Evolutionary conservation across 2,113 vertebrate species (phyloP).

Genomic region (Malurus melanocephalus): DNA sequence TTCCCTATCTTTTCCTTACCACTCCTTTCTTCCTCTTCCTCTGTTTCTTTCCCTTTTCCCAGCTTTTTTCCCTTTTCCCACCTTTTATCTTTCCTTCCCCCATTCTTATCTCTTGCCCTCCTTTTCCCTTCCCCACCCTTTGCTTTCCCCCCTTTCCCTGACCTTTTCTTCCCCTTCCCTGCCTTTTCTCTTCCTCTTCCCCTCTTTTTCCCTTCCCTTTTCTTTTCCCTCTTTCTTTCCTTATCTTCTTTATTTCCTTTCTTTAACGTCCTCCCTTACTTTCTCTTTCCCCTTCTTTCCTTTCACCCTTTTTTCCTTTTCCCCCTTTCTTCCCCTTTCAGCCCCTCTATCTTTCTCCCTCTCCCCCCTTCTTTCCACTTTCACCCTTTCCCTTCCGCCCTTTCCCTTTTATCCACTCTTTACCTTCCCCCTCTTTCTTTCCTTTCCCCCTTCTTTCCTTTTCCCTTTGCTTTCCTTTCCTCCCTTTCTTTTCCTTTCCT

Average conservation of each 20-base stretch:
- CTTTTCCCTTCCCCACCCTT: too few species aligned
- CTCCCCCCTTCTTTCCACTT: background rate
- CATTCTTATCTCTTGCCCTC: too few species aligned
- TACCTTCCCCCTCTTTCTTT: background rate
- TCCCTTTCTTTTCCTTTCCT: background rate
- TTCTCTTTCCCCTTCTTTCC: background rate
- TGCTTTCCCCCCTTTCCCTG: background rate
- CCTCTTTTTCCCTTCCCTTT: background rate
- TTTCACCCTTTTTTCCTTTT: background rate
- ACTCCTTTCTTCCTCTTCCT: background rate
- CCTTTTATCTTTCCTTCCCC: background rate
- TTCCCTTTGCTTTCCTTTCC: too few species aligned
- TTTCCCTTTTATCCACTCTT: too few species aligned
- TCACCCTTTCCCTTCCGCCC: too few species aligned
- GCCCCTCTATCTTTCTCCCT: background rate
- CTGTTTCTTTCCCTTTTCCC: background rate
- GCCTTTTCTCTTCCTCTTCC: background rate
- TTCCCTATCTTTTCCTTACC: fast-evolving
- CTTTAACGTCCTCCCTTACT: background rate
- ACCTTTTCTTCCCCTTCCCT: too few species aligned
- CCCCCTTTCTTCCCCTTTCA: too few species aligned
- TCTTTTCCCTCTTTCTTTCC: background rate
- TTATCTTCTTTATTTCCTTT: too few species aligned
- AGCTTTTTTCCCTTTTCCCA: too few species aligned
- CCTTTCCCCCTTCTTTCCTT: too few species aligned